Percentiles rank a stretch among this genome's conserved stretches.
Evolutionary conservation across 1,140 invertebrate species (phyloP).

Genomic region (Cyphomyrmex costatus): DNA sequence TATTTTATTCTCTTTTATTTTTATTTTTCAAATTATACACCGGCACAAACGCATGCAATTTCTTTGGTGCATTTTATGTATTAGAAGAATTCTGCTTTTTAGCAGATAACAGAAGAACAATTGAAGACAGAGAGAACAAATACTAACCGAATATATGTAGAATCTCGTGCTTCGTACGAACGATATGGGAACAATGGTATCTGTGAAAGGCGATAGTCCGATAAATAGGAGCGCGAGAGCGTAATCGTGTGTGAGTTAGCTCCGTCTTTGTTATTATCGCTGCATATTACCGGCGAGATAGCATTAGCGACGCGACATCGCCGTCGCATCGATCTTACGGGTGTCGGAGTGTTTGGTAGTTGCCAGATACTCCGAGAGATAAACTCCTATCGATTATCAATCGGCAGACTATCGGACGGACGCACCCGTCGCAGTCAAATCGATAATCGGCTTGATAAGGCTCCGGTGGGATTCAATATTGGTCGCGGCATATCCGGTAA

Average conservation of each 20-base stretch:
- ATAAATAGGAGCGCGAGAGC: conserved; percentile 26
- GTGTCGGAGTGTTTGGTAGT: not conserved
- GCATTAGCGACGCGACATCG: conserved; percentile 40
- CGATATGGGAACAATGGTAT: not conserved
- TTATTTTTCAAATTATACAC: not conserved
- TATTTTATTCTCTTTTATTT: not conserved
- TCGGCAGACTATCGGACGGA: conserved; percentile 12
- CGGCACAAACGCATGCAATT: no score
- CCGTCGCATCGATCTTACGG: conserved; percentile 16
- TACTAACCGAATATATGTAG: not conserved
- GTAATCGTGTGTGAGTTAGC: conserved; percentile 24
- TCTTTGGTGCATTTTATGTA: not conserved
- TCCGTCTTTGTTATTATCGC: conserved; percentile 48
- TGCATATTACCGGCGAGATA: conserved; percentile 45
- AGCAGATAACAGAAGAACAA: not conserved
- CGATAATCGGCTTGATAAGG: conserved; percentile 61
- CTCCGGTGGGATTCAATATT: conserved; percentile 48
- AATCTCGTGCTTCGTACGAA: not conserved
- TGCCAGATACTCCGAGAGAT: conserved; percentile 36
- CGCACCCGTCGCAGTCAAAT: conserved; percentile 29
- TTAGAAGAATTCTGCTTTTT: not conserved
- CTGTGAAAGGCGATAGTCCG: conserved; percentile 5
- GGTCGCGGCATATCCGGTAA: conserved; percentile 38
- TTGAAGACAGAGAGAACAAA: not conserved
- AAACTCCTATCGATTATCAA: conserved; percentile 63